Conservation (phyloP, 2,888 invertebrate species). For the Drosophila incognita region DNA sequence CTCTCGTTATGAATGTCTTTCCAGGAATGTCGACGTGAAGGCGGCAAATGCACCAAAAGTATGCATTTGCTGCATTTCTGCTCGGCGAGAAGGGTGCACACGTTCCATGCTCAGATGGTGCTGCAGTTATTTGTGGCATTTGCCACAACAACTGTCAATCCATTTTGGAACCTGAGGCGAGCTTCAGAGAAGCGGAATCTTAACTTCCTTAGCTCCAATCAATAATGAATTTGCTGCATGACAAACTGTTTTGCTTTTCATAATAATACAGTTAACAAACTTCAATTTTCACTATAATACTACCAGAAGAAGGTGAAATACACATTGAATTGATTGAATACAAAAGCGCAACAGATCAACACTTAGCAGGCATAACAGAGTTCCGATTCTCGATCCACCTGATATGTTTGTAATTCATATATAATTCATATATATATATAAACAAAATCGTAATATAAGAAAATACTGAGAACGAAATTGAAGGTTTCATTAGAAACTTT, state of each 20-base stretch:
- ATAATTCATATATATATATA: no score
- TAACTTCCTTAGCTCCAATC: neutral
- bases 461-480: no score
- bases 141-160: constrained; percentile 45
- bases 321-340: neutral
- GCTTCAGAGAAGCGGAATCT: neutral
- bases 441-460: no score
- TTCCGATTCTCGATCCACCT: neutral
- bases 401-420: neutral
- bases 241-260: neutral
- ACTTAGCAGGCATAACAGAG: neutral
- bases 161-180: constrained; percentile 6
- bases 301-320: neutral
- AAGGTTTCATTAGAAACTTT: no score
- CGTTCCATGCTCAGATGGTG: constrained; percentile 6
- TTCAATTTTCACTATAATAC: neutral
- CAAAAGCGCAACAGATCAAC: neutral
- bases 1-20: constrained; percentile 1
- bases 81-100: neutral
- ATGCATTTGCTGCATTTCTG: constrained; percentile 21
- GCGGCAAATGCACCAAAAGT: constrained; percentile 6
- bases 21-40: constrained; percentile 5
- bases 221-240: neutral
- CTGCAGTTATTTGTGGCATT: constrained; percentile 30
- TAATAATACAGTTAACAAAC: neutral